Base-by-base conservation (phyloP, 2,797 vertebrate species). In the Galagoides demidoff region DNA sequence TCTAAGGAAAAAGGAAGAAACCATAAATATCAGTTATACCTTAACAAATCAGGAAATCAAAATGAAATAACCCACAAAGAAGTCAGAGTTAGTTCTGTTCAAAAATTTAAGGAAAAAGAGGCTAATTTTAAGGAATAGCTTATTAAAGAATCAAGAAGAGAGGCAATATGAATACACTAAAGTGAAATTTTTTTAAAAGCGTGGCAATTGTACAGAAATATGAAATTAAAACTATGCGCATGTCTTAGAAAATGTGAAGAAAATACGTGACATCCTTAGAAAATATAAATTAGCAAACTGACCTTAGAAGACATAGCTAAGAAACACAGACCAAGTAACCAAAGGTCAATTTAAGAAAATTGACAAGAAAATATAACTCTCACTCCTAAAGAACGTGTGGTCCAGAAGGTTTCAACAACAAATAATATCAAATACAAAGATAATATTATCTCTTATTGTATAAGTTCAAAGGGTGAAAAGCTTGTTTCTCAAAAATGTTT, bases 261-360 rank as follows among this genome's bases (percentile, higher is more conserved):
- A 59, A 85, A 74, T 71, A 43, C 10, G 39, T 85, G 39, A 49
- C 19, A 70, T 55, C 17, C 19, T 85, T 81, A 85, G 73, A 92
- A 96, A 66, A 34, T 81, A 70, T 39, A 77, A 92, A 39, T 68
- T 92, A 92, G n/a, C 55, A 91, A 71, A 82, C 20, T 76, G 23
- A 90, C 2, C 63, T 14, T 49, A 76, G 19, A 14, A 84, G 57
- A 86, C 76, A 57, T 16, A 77, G 37, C 73, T 70, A 22, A 74
- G 29, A 81, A 66, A 87, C 85, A 22, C 14, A 45, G 68, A 34
- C 9, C 23, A 39, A 76, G 61, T 90, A 39, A 78, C 29, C n/a
- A 49, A 81, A 87, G 3, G 25, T 31, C n/a, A 94, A 95, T 31
- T 13, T 55, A 70, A 59, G 23, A 61, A 70, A 64, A 79, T 0